Percentiles rank a stretch among this genome's conserved stretches.
Conservation (phyloP, 2,797 vertebrate genomes). For the Potorous gilbertii region DNA sequence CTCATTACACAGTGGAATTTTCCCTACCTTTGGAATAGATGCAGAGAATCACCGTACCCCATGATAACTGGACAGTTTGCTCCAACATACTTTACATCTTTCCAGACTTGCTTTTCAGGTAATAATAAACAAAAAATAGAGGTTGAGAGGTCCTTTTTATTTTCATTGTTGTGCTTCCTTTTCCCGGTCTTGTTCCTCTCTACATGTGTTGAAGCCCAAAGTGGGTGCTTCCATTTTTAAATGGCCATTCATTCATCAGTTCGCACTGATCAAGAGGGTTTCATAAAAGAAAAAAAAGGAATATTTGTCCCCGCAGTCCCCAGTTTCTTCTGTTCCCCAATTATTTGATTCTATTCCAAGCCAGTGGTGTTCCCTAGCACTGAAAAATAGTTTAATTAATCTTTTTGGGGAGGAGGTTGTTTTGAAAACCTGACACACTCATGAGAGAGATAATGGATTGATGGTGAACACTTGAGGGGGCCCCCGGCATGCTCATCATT, state of each 20-base stretch:
- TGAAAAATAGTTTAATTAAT: constrained; percentile 83
- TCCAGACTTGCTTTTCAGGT: constrained; percentile 74
- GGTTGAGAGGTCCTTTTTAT: constrained; percentile 76
- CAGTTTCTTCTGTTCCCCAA: constrained; percentile 66
- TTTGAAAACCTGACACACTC: constrained; percentile 82
- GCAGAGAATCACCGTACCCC: background rate
- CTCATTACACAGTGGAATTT: background rate
- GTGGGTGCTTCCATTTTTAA: constrained; percentile 69
- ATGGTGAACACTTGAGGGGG: constrained; percentile 77
- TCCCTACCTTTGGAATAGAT: rapidly evolving
- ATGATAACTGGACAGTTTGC: constrained; percentile 29
- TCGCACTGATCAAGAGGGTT: constrained; percentile 58
- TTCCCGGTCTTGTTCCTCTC: constrained; percentile 65
- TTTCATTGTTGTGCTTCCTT: constrained; percentile 77
- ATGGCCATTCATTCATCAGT: constrained; percentile 31
- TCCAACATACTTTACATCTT: constrained; percentile 40
- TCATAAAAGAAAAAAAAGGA: background rate
- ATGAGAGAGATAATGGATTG: constrained; percentile 83
- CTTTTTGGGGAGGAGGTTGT: constrained; percentile 78
- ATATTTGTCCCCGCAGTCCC: constrained; percentile 69
- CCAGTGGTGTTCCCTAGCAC: constrained; percentile 72
- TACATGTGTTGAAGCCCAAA: constrained; percentile 65
- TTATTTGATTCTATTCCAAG: constrained; percentile 69
- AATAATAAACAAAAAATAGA: constrained; percentile 78
- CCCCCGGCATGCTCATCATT: constrained; percentile 72